These are phyloP conservation scores for Phaenicophaeus curvirostris DNA, from an alignment of 2,797 vertebrate species.

Conservation along the genomic window DNA sequence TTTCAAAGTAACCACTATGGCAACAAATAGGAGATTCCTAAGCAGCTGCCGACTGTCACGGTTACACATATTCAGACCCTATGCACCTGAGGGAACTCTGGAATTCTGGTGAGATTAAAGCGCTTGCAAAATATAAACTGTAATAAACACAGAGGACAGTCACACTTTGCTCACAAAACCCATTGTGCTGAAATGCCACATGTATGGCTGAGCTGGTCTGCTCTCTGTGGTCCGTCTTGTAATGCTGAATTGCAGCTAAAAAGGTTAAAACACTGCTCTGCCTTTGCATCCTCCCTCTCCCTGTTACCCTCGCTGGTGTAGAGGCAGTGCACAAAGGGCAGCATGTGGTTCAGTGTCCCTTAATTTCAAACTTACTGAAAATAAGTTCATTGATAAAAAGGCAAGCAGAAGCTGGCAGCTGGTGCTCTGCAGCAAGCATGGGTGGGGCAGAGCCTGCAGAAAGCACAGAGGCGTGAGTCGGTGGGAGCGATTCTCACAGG, in stretches of 20 bases:
- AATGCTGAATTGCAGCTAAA: neutral
- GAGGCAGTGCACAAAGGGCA: neutral
- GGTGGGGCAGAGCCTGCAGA: neutral
- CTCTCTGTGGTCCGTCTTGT: neutral
- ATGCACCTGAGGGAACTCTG: neutral
- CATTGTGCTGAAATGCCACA: neutral
- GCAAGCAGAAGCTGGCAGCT: neutral
- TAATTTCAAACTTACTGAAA: neutral
- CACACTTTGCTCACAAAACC: neutral
- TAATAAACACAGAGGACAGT: neutral
- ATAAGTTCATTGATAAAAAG: slow-evolving; percentile 30
- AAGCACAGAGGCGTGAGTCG: accelerated
- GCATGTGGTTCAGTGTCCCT: neutral
- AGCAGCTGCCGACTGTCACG: neutral
- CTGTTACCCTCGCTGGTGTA: neutral
- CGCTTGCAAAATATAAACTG: neutral
- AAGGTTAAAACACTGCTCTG: neutral
- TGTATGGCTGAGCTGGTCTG: neutral
- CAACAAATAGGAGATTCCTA: neutral
- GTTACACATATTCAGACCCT: neutral
- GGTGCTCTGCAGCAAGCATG: neutral
- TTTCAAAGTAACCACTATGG: neutral
- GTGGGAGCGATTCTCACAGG: neutral
- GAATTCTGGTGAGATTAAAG: neutral
- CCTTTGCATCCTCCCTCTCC: neutral